phyloP scores from a whole-genome alignment of 2,888 invertebrate species.

The Griposia aprilina region DNA sequence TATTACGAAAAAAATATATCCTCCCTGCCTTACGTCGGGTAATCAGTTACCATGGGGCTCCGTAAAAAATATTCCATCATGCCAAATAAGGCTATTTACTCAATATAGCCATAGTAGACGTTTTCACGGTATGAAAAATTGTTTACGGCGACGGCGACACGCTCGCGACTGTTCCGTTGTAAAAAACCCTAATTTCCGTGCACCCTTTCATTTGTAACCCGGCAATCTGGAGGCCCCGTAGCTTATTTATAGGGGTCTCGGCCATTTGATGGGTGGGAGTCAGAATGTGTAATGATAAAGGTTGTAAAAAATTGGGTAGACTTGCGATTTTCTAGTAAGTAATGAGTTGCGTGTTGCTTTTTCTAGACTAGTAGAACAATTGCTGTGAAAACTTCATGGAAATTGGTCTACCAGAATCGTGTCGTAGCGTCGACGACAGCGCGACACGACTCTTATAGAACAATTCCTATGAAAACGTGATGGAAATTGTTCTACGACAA shows the following conservation, averaged over 20 bases:
- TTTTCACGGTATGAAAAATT: constrained; percentile 88
- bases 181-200: constrained; percentile 90
- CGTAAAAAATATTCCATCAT: constrained; percentile 82
- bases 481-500: too few species aligned
- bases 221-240: constrained; percentile 88
- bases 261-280: constrained; percentile 87
- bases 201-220: constrained; percentile 90
- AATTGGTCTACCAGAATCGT: too few species aligned
- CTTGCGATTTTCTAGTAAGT: constrained; percentile 65
- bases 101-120: constrained; percentile 78
- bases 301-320: constrained; percentile 80
- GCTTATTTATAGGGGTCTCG: constrained; percentile 89
- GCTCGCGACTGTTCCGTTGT: constrained; percentile 82
- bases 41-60: constrained; percentile 76
- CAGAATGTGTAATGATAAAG: constrained; percentile 89
- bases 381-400: too few species aligned
- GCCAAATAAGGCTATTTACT: constrained; percentile 79
- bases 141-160: constrained; percentile 83
- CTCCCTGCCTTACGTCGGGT: constrained; percentile 68
- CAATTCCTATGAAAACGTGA: too few species aligned
- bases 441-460: too few species aligned
- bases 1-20: constrained; percentile 67
- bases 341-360: neutral
- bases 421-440: too few species aligned
- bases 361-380: neutral